Percentiles rank a stretch among this genome's conserved stretches.
Conservation (phyloP, 2,797 vertebrate genomes). For the Xiphorhynchus erythropygius region DNA sequence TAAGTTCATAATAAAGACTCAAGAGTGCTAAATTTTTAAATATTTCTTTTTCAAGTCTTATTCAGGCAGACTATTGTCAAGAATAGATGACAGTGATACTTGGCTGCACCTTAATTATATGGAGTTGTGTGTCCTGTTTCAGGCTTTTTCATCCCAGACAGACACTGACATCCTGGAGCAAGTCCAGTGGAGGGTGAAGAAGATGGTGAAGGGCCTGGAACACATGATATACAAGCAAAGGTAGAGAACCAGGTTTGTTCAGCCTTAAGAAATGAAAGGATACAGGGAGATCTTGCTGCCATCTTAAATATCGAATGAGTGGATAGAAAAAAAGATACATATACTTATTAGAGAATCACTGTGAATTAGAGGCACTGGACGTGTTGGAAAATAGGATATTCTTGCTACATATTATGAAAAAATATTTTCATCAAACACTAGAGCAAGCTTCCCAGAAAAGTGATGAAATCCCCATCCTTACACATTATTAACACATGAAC, state of each 20-base stretch:
- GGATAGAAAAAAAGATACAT: neutral
- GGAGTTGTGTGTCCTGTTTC: neutral
- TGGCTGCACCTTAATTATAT: neutral
- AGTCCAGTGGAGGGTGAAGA: neutral
- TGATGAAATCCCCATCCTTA: neutral
- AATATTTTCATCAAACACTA: neutral
- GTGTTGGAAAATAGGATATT: neutral
- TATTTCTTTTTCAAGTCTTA: neutral
- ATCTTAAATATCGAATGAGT: neutral
- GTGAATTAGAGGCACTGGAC: neutral
- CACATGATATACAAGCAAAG: neutral
- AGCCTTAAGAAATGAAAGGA: neutral
- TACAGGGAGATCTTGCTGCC: neutral
- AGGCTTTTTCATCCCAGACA: neutral
- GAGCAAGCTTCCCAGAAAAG: neutral
- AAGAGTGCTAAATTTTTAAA: neutral
- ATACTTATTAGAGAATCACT: neutral
- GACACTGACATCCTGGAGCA: neutral
- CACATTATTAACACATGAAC: neutral
- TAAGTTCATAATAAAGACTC: neutral
- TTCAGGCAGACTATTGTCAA: neutral
- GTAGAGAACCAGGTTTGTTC: neutral
- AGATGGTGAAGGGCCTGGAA: neutral
- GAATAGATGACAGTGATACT: neutral
- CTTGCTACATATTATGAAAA: neutral